Evolutionary conservation across 2,888 invertebrate species (phyloP), one percentile per base, ranked within the genome.

Genomic region (Branchinecta sandiegonensis): DNA sequence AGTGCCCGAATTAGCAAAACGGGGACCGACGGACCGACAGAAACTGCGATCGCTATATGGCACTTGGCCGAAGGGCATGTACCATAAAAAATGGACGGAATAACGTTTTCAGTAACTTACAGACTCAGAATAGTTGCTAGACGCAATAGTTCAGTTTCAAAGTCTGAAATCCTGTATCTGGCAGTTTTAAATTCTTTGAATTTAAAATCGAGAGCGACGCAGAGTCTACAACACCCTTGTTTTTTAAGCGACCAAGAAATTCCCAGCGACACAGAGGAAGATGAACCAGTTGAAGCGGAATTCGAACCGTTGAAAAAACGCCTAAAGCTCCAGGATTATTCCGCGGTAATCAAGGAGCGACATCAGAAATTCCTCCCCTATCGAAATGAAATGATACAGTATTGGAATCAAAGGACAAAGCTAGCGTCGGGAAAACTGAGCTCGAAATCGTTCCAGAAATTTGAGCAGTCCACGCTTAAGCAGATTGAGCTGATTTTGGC

Each of bases 351-450:
- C 48, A 75, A 80, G 10, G 78, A 78, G 10, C 79, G 81, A 64
- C 85, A 88, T 74, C 79, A 83, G 72, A 77, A 79, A 5, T 89
- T 88, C 72, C 82, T 79, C 72, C 75, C 81, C 9, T 90, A 86
- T 74, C 84, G 94, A 76, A 86, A 94, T 75, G 79, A 84, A 1
- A 86, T 89, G 10, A 87, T 97, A 70, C 87, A 91, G 73, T 94
- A 94, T 77, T 96, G 96, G 96, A 89, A 94, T 78, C 93, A 94
- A 71, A 93, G 93, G 78, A 95, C 94, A 0, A 83, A 88, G 72
- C 78, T 90, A 48, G 81, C 86, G 1, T 81, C 84, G 12, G 82
- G 84, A 9, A 84, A 82, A 74, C 80, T 86, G 10, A 86, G 83
- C 74, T 71, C 84, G 80, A 73, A 82, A 80, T 71, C 84, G 80